Conservation (phyloP, 1,140 invertebrate genomes). For the Drosophila ohnishii region DNA sequence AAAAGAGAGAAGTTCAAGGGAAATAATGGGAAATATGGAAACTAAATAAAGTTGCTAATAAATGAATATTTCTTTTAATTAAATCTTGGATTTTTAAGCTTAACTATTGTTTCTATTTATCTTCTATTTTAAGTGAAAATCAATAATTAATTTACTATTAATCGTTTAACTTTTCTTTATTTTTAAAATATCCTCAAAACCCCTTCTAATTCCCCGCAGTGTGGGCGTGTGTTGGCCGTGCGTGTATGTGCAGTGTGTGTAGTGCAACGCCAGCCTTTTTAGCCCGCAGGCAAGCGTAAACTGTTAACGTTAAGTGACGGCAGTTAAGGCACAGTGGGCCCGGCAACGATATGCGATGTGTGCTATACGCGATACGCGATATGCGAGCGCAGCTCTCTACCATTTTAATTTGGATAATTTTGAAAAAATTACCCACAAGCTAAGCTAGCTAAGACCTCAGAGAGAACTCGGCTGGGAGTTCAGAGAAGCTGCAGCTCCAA, state of each 20-base stretch:
- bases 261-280: slow-evolving; percentile 78
- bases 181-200: neutral
- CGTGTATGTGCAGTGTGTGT: slow-evolving; percentile 33
- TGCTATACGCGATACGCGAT: neutral
- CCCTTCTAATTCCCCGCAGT: slow-evolving; percentile 9
- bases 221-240: slow-evolving; percentile 26
- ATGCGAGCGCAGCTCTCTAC: neutral
- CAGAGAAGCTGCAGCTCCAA: neutral
- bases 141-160: too few relatives aligned
- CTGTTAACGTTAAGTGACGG: slow-evolving; percentile 81
- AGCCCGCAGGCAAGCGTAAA: slow-evolving; percentile 79
- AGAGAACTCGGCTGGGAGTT: slow-evolving; percentile 9
- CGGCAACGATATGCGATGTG: slow-evolving; percentile 11
- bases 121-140: too few relatives aligned
- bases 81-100: neutral
- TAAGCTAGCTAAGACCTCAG: slow-evolving; percentile 32
- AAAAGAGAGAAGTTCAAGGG: neutral
- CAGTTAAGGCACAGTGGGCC: slow-evolving; percentile 76
- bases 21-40: neutral
- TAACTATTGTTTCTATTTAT: too few relatives aligned
- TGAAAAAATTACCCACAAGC: slow-evolving; percentile 49
- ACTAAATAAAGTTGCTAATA: fast-evolving
- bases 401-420: slow-evolving; percentile 56
- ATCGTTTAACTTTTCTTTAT: neutral
- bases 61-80: neutral